phyloP scores from a whole-genome alignment of 2,113 vertebrate genomes.

The Rhagologus leucostigma region DNA sequence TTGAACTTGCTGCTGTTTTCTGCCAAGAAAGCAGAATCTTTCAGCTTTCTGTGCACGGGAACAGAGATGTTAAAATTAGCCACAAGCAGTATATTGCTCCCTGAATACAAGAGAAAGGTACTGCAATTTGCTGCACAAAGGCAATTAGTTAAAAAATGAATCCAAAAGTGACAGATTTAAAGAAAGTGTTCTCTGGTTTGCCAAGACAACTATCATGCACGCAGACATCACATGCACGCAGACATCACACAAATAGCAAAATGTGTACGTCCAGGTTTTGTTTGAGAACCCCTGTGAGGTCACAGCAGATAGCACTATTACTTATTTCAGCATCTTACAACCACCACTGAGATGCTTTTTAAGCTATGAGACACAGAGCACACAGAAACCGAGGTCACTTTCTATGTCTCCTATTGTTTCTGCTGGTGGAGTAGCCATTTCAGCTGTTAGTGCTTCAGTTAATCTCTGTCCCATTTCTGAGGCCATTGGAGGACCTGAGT shows the following conservation, averaged over 20 bases:
- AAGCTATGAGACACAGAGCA: not conserved
- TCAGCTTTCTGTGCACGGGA: not conserved
- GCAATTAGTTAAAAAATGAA: not conserved
- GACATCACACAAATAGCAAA: not conserved
- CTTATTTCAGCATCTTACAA: not conserved
- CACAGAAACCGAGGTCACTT: not conserved
- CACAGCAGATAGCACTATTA: not conserved
- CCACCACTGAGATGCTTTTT: not conserved
- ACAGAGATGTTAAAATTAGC: constrained; percentile 39
- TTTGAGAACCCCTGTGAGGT: not conserved
- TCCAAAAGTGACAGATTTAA: not conserved
- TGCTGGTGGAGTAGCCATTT: not conserved
- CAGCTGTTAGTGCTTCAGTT: not conserved
- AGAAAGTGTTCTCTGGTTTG: not conserved
- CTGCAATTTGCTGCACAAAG: not conserved
- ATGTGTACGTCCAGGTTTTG: not conserved
- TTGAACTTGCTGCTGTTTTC: constrained; percentile 17
- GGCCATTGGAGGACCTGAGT: not conserved
- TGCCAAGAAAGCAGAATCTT: constrained; percentile 8
- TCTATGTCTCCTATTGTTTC: not conserved
- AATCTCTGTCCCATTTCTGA: not conserved
- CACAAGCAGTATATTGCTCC: not conserved
- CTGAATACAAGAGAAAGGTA: constrained; percentile 18
- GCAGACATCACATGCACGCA: not conserved
- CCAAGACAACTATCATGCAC: not conserved